Evolutionary conservation across 2,113 vertebrate species (phyloP).

Genomic region (Grallaria varia): DNA sequence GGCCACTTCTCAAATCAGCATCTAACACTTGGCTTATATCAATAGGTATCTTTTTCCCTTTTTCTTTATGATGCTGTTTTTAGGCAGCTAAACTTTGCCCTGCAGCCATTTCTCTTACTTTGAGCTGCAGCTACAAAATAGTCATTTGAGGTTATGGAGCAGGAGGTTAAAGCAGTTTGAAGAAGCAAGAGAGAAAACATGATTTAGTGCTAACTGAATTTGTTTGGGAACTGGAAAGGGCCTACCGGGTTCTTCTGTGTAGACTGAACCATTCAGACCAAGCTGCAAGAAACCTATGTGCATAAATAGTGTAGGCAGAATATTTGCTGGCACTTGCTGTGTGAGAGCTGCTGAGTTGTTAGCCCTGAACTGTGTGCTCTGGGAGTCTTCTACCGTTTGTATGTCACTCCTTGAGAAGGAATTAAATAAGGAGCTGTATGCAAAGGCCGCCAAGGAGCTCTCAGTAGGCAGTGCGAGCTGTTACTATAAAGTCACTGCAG

Average conservation of each 20-base stretch:
- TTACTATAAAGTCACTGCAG: neutral
- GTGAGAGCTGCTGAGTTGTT: neutral
- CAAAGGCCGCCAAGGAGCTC: neutral
- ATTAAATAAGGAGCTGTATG: neutral
- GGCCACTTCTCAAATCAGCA: neutral
- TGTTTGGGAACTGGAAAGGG: neutral
- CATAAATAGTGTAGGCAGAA: neutral
- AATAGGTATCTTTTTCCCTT: neutral
- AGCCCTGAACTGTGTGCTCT: neutral
- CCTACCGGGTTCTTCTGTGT: neutral
- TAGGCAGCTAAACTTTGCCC: neutral
- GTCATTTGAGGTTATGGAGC: neutral
- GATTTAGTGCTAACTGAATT: neutral
- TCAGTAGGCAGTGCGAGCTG: neutral
- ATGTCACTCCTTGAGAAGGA: neutral
- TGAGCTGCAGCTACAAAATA: neutral
- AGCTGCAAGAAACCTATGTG: neutral
- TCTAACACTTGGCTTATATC: neutral
- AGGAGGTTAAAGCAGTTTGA: too few relatives aligned
- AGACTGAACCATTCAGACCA: neutral
- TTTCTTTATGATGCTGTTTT: neutral
- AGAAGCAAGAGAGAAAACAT: neutral
- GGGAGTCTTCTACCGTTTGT: neutral
- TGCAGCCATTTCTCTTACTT: neutral
- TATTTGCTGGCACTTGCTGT: neutral